phyloP scores from a whole-genome alignment of 2,113 vertebrate species.

The Electrona antarctica region DNA sequence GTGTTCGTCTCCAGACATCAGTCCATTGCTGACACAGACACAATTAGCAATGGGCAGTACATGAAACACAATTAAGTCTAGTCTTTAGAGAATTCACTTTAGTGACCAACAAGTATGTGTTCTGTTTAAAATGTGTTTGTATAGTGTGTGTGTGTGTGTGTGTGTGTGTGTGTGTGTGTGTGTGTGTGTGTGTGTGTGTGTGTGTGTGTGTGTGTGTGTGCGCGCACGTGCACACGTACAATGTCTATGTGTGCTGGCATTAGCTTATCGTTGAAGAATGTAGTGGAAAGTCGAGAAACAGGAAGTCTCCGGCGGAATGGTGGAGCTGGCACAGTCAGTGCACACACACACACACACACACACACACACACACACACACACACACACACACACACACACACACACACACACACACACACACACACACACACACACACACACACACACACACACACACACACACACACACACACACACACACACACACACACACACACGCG shows the following conservation, averaged over 20 bases:
- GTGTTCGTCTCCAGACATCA: slow-evolving; percentile 4
- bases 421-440: slow-evolving; percentile 23
- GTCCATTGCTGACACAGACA: slow-evolving; percentile 20
- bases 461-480: slow-evolving; percentile 15
- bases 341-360: slow-evolving; percentile 26
- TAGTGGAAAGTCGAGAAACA: too few relatives aligned
- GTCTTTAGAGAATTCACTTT: background rate
- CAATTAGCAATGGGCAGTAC: background rate
- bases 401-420: slow-evolving; percentile 23
- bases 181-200: background rate
- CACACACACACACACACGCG: slow-evolving; percentile 15
- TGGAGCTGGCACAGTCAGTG: too few relatives aligned
- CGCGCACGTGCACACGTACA: too few relatives aligned
- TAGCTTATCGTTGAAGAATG: too few relatives aligned
- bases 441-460: slow-evolving; percentile 11
- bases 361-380: slow-evolving; percentile 32
- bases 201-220: slow-evolving; percentile 5
- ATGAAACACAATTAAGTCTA: slow-evolving; percentile 8
- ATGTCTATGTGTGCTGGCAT: too few relatives aligned
- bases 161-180: slow-evolving; percentile 24
- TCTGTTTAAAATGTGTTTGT: slow-evolving; percentile 11
- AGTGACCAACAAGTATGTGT: background rate
- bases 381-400: slow-evolving; percentile 24
- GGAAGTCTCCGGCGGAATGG: too few relatives aligned
- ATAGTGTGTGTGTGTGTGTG: slow-evolving; percentile 15